A percentile compares a stretch with the other conserved stretches of the same genome.
Evolutionary conservation across 2,797 vertebrate species (phyloP).

Genomic region (Rachycentron canadum): DNA sequence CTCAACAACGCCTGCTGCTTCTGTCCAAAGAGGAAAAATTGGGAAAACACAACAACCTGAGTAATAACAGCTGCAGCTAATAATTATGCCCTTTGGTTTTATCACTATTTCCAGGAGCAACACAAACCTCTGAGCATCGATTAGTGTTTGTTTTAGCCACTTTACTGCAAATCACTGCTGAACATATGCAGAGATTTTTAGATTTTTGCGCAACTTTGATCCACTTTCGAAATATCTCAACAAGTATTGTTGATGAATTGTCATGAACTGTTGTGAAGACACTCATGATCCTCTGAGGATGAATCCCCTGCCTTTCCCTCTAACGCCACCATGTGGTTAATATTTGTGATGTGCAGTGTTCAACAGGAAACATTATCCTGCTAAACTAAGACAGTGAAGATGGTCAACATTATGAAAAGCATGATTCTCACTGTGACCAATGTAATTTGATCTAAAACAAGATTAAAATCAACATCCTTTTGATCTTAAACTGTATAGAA

Average conservation of each 20-base stretch:
- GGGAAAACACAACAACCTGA: neutral
- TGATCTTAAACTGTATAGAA: no score
- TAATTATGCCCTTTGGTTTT: neutral
- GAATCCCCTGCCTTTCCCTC: neutral
- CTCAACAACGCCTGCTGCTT: conserved; percentile 1
- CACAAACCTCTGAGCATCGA: neutral
- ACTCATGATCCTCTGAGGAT: neutral
- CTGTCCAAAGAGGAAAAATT: neutral
- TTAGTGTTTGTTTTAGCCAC: neutral
- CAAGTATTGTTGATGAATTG: neutral
- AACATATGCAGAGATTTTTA: neutral
- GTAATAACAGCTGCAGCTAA: neutral
- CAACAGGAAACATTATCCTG: no score
- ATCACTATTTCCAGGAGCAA: neutral
- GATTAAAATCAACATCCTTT: no score
- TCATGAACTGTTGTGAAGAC: no score
- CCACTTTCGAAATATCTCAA: neutral
- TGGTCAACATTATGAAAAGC: no score
- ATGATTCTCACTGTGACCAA: no score
- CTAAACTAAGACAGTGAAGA: no score
- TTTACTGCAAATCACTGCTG: neutral
- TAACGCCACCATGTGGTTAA: no score
- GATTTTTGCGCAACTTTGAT: neutral
- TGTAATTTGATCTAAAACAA: no score
- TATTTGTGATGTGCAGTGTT: no score